Evolutionary conservation across 2,888 invertebrate genomes (phyloP).

Genomic region (Nephrotoma appendiculata): DNA sequence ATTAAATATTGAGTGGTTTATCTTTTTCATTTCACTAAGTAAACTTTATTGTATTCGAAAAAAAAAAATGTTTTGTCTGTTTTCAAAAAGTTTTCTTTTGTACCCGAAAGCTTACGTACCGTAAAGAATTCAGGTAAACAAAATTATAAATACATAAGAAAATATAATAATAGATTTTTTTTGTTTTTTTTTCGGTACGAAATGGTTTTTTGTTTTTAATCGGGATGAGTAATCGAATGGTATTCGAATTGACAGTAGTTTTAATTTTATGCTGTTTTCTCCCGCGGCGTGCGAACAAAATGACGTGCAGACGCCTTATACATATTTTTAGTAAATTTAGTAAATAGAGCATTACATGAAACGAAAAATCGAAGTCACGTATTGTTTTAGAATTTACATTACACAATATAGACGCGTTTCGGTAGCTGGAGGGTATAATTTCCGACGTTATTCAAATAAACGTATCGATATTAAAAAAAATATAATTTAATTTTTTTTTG

Average conservation of each 20-base stretch:
- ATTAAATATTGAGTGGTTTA: not conserved
- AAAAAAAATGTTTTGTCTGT: not conserved
- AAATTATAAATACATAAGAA: not conserved
- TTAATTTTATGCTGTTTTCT: not conserved
- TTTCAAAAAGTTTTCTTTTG: not conserved
- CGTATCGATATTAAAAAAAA: not conserved
- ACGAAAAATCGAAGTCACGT: not conserved
- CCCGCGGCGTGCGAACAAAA: not conserved
- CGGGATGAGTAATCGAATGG: not conserved
- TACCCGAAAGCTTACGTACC: not conserved
- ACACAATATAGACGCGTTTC: not conserved
- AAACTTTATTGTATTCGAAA: not conserved
- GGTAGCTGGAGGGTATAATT: not conserved
- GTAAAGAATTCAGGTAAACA: not conserved
- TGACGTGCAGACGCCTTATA: not conserved
- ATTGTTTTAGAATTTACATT: not conserved
- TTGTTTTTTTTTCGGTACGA: not conserved
- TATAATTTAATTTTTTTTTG: not conserved
- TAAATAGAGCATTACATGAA: not conserved
- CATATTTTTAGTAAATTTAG: no score
- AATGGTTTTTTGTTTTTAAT: not conserved
- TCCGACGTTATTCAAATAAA: not conserved
- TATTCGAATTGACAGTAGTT: not conserved
- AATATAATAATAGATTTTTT: not conserved
- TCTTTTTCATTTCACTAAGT: not conserved